phyloP scores from a whole-genome alignment of 2,888 invertebrate species.

The Leptodirus hochenwartii region DNA sequence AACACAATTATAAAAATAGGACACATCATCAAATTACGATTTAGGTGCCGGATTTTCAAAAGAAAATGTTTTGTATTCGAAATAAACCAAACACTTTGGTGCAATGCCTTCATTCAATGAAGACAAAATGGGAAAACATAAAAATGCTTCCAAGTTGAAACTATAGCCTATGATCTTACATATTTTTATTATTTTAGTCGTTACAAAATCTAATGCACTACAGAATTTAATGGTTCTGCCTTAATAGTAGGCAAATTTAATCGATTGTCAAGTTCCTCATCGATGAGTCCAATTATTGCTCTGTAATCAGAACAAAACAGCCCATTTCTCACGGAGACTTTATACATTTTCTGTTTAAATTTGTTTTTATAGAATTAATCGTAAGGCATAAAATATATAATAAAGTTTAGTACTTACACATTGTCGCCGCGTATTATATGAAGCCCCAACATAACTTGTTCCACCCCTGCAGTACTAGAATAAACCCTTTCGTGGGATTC shows the following conservation, averaged over 20 bases:
- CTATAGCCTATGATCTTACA: too few relatives aligned
- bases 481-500: slow-evolving; percentile 98
- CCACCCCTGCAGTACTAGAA: slow-evolving; percentile 79
- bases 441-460: slow-evolving; percentile 87
- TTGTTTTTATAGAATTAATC: too few relatives aligned
- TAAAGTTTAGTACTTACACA: slow-evolving; percentile 42
- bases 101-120: too few relatives aligned
- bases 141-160: too few relatives aligned
- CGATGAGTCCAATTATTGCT: slow-evolving; percentile 69
- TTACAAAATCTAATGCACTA: slow-evolving; percentile 58
- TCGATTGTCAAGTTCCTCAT: slow-evolving; percentile 66
- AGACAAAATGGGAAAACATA: too few relatives aligned
- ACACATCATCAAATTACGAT: too few relatives aligned
- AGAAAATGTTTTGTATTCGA: too few relatives aligned
- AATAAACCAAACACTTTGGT: too few relatives aligned
- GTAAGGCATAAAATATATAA: too few relatives aligned
- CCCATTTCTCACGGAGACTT: slow-evolving; percentile 1
- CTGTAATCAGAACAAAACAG: slow-evolving; percentile 26
- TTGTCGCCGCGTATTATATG: slow-evolving; percentile 98
- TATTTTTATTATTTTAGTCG: too few relatives aligned
- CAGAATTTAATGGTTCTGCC: slow-evolving; percentile 68
- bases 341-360: slow-evolving; percentile 4
- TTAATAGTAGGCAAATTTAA: slow-evolving; percentile 62
- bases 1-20: too few relatives aligned
- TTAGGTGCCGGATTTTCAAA: too few relatives aligned